phyloP scores from a whole-genome alignment of 2,113 vertebrate genomes.

The Salvelinus alpinus region DNA sequence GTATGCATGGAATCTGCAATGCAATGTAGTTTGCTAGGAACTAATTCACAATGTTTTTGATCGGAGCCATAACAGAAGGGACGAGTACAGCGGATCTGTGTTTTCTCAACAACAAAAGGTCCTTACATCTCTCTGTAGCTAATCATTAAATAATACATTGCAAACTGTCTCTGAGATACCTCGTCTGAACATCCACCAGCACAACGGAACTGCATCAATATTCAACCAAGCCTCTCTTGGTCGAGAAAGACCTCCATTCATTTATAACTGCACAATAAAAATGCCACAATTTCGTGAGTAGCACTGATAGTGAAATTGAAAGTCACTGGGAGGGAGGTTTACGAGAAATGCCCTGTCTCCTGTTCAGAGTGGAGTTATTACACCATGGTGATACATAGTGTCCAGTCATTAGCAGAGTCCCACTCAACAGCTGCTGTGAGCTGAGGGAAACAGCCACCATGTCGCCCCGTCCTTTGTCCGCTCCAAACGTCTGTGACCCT shows the following conservation, averaged over 20 bases:
- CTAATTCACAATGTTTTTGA: too few relatives aligned
- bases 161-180: neutral
- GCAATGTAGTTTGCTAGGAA: too few relatives aligned
- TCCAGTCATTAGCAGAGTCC: slow-evolving; percentile 67
- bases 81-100: neutral
- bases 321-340: neutral
- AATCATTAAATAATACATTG: neutral
- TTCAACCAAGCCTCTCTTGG: neutral
- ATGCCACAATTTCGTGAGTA: neutral
- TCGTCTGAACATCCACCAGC: neutral
- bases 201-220: neutral
- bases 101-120: neutral
- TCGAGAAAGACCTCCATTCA: neutral
- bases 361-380: neutral
- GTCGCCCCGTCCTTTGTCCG: slow-evolving; percentile 61
- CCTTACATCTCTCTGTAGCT: neutral
- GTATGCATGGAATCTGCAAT: too few relatives aligned
- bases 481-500: slow-evolving; percentile 58
- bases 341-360: neutral
- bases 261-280: neutral
- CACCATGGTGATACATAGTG: neutral
- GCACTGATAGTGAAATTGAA: neutral
- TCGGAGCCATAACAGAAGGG: too few relatives aligned
- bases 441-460: slow-evolving; percentile 59
- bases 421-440: slow-evolving; percentile 74